A percentile compares a stretch with the other conserved stretches of the same genome.
phyloP scores from a whole-genome alignment of 30 jellyfish, hydroid and myxozoan genomes.

The Chironex yamaguchii region DNA sequence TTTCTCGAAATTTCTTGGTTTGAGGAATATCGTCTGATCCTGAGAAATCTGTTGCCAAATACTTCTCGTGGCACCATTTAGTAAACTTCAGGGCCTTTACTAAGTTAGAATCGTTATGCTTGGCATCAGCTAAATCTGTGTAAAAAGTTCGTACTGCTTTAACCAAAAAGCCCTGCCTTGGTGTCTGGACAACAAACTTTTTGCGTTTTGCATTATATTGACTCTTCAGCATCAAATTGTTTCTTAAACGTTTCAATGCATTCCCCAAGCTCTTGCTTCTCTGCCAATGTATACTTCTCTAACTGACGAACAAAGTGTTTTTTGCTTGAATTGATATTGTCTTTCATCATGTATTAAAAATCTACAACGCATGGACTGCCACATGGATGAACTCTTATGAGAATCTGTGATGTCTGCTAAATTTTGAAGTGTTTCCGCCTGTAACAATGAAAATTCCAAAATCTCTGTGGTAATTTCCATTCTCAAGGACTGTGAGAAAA shows the following conservation, averaged over 20 bases:
- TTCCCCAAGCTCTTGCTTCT: slow-evolving; percentile 61
- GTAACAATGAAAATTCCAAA: no score
- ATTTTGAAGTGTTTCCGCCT: no score
- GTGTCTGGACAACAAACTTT: slow-evolving; percentile 34
- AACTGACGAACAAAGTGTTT: slow-evolving; percentile 34
- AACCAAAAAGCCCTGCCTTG: slow-evolving; percentile 50
- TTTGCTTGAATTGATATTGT: background rate
- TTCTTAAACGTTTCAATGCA: slow-evolving; percentile 2
- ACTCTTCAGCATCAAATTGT: slow-evolving; percentile 42
- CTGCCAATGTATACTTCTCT: slow-evolving; percentile 53
- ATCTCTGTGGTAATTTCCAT: no score
- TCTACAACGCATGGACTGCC: no score
- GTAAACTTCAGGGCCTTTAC: slow-evolving; percentile 63
- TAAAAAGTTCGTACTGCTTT: slow-evolving; percentile 40
- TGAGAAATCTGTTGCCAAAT: slow-evolving; percentile 54
- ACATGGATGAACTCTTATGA: no score
- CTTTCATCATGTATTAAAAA: slow-evolving; percentile 22
- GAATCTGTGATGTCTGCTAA: no score
- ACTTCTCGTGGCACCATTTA: slow-evolving; percentile 53
- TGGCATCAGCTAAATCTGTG: slow-evolving; percentile 40
- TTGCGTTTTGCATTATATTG: slow-evolving; percentile 44
- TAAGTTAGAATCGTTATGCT: no score
- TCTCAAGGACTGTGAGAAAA: no score
- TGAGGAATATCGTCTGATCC: slow-evolving; percentile 8
- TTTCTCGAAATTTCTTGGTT: slow-evolving; percentile 43